Percentiles rank a stretch among this genome's conserved stretches.
Conservation (phyloP, 2,888 invertebrate genomes). For the Conomelus anceps region DNA sequence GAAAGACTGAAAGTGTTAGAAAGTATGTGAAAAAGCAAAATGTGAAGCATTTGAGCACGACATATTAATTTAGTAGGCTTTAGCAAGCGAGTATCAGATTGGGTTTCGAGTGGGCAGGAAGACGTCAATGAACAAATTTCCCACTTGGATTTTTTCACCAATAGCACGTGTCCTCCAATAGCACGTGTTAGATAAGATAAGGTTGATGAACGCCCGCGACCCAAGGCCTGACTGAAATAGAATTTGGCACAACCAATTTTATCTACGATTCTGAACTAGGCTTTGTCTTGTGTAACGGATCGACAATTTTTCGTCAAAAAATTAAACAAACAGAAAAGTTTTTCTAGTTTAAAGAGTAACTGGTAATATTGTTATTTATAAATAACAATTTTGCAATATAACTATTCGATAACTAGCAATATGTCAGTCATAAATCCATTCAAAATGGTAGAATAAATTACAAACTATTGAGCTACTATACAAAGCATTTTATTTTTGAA, state of each 20-base stretch:
- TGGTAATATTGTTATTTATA: too few relatives aligned
- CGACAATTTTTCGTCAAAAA: neutral
- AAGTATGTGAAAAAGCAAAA: too few relatives aligned
- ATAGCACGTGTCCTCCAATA: neutral
- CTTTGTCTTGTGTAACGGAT: neutral
- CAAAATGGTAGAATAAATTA: neutral
- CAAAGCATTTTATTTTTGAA: neutral
- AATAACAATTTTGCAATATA: too few relatives aligned
- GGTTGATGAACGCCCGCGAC: neutral
- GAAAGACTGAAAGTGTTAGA: too few relatives aligned
- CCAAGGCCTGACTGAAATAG: neutral
- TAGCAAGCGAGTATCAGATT: neutral
- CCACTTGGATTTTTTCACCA: neutral
- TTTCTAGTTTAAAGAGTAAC: neutral
- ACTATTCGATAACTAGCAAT: too few relatives aligned
- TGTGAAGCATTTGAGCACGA: too few relatives aligned
- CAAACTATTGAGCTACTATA: neutral
- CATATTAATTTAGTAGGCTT: too few relatives aligned
- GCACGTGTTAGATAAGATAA: neutral
- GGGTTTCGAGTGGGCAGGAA: neutral
- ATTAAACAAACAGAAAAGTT: neutral
- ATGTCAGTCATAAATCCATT: neutral
- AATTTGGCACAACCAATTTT: neutral
- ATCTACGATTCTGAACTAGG: neutral
- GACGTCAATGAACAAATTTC: neutral